Percentiles rank a stretch among this genome's conserved stretches.
Conservation (phyloP, 2,888 invertebrate genomes). For the Hypolimnas misippus region DNA sequence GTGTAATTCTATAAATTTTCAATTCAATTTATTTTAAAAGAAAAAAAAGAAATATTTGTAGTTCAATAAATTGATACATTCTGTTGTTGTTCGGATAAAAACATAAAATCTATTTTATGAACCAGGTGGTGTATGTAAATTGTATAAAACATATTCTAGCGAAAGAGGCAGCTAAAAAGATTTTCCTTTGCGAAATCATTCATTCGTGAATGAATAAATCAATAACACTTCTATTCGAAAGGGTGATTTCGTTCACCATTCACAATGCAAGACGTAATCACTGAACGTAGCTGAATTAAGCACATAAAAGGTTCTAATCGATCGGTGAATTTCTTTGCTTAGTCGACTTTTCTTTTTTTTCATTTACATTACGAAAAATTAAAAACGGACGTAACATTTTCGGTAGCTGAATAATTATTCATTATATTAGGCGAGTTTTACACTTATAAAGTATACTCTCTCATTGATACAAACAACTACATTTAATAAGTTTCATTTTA, state of each 20-base stretch:
- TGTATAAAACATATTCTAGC: slow-evolving; percentile 2
- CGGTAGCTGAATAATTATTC: background rate
- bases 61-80: background rate
- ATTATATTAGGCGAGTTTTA: too few species aligned
- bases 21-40: too few species aligned
- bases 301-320: background rate
- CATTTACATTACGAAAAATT: background rate
- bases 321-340: background rate
- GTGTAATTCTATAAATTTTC: too few species aligned
- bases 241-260: slow-evolving; percentile 7
- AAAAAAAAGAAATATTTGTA: too few species aligned
- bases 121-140: background rate
- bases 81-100: background rate
- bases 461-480: too few species aligned
- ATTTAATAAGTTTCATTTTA: too few species aligned
- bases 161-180: background rate
- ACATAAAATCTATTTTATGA: background rate
- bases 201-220: slow-evolving; percentile 8
- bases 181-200: background rate
- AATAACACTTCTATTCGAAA: slow-evolving; percentile 6
- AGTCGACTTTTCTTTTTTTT: background rate
- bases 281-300: slow-evolving; percentile 7
- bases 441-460: too few species aligned
- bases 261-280: slow-evolving; percentile 9
- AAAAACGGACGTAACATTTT: background rate